These are phyloP conservation scores for Bergia sp. DNA, from an alignment of 92 coral and sea anemone genomes.

Conservation along the genomic window DNA sequence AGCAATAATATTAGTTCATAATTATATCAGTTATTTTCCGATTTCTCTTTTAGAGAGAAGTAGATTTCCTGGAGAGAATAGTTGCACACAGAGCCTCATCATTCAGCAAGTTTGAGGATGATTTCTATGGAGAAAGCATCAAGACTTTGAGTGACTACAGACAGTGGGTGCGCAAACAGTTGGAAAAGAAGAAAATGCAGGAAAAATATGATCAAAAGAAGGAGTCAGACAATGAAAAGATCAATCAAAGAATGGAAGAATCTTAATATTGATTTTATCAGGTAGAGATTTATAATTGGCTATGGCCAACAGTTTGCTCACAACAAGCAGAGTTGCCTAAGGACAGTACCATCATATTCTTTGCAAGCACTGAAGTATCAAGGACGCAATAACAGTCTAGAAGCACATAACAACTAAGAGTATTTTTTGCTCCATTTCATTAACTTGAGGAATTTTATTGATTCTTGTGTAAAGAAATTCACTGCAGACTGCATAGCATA, in stretches of 20 bases:
- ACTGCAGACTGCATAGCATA: background rate
- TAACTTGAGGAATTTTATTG: background rate
- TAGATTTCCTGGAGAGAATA: conserved; percentile 89
- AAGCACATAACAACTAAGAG: background rate
- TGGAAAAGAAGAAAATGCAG: conserved; percentile 78
- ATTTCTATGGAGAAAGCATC: conserved; percentile 97
- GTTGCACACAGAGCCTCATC: conserved; percentile 85
- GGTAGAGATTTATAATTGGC: background rate
- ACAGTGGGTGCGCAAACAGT: conserved; percentile 97
- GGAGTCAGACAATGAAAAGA: conserved; percentile 45
- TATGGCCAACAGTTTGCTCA: background rate
- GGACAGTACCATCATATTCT: background rate
- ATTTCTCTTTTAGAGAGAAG: conserved; percentile 75
- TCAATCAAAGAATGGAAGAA: conserved; percentile 57
- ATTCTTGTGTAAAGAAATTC: background rate
- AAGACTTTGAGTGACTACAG: conserved; percentile 96
- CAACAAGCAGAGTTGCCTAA: background rate
- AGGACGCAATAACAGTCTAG: background rate
- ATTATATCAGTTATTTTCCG: no score
- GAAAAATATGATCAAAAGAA: conserved; percentile 85
- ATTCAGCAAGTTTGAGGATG: conserved; percentile 98
- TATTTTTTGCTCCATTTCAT: background rate
- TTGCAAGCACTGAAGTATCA: background rate
- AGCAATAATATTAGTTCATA: no score
- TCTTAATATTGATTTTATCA: background rate